Percentiles rank a stretch among this genome's conserved stretches.
Evolutionary conservation across 2,797 vertebrate species (phyloP).

Genomic region (Acomys russatus): DNA sequence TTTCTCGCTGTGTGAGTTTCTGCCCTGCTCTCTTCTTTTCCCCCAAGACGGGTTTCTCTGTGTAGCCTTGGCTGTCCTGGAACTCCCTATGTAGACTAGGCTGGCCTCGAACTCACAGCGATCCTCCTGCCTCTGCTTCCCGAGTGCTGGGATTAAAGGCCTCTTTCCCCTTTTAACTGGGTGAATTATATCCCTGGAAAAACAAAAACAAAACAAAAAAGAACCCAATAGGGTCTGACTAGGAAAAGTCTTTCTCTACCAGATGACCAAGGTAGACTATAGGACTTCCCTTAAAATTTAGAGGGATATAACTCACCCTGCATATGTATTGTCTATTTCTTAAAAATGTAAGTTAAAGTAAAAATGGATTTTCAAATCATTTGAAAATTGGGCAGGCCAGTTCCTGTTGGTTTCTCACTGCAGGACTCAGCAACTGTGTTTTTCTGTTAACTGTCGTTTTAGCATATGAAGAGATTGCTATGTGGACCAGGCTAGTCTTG

Average conservation of each 20-base stretch:
- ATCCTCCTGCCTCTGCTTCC: no score
- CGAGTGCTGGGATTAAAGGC: no score
- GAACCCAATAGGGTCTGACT: no score
- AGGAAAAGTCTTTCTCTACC: no score
- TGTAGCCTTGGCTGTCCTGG: no score
- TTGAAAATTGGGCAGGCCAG: neutral
- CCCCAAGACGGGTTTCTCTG: no score
- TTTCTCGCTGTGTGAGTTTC: neutral
- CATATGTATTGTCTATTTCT: neutral
- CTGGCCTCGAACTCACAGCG: no score
- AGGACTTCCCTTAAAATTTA: neutral
- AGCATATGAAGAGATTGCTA: neutral
- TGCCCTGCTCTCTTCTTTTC: neutral
- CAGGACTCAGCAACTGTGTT: accelerated
- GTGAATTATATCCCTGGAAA: no score
- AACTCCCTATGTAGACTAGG: no score
- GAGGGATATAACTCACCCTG: neutral
- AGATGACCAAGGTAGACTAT: no score
- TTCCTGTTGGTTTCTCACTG: neutral
- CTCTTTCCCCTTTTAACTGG: neutral
- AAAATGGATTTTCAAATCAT: neutral
- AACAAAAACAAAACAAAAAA: no score
- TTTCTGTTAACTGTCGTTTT: neutral
- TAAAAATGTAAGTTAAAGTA: neutral
- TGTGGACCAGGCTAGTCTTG: neutral